Conservation (phyloP, 2,113 vertebrate species). For the Cebus imitator region DNA sequence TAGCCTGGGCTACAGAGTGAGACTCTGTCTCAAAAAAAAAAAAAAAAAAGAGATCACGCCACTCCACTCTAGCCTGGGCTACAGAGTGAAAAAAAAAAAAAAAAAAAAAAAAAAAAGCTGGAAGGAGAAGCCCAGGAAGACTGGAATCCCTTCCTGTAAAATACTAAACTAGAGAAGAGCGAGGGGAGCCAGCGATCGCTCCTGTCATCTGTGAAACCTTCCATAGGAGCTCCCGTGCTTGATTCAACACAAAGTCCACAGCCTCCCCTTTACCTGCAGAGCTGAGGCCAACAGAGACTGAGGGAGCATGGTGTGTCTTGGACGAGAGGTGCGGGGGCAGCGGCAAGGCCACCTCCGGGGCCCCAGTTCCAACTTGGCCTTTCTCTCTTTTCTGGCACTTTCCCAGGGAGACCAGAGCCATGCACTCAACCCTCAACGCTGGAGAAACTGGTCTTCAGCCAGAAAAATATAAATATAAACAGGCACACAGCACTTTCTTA, state of each 20-base stretch:
- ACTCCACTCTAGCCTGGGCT: no score
- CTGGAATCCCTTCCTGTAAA: neutral
- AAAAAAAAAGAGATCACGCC: rapidly evolving
- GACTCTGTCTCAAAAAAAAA: no score
- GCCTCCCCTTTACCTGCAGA: neutral
- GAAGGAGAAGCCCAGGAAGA: neutral
- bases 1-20: no score
- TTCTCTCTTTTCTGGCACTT: neutral
- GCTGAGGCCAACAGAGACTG: neutral
- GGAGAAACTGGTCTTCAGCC: neutral
- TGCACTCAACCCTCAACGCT: rapidly evolving
- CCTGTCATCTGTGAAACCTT: neutral
- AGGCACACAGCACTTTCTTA: rapidly evolving
- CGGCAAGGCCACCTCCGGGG: rapidly evolving
- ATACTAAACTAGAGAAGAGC: no score
- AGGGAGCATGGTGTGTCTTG: rapidly evolving
- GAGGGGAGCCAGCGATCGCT: rapidly evolving
- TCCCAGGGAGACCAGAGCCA: neutral
- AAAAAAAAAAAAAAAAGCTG: neutral
- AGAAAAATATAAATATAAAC: neutral
- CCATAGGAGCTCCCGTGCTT: no score
- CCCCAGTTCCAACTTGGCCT: neutral
- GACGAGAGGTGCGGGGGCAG: no score
- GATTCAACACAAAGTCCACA: neutral
- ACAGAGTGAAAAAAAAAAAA: no score